Evolutionary conservation across 2,113 vertebrate genomes (phyloP).

Genomic region (Archilochus colubris): DNA sequence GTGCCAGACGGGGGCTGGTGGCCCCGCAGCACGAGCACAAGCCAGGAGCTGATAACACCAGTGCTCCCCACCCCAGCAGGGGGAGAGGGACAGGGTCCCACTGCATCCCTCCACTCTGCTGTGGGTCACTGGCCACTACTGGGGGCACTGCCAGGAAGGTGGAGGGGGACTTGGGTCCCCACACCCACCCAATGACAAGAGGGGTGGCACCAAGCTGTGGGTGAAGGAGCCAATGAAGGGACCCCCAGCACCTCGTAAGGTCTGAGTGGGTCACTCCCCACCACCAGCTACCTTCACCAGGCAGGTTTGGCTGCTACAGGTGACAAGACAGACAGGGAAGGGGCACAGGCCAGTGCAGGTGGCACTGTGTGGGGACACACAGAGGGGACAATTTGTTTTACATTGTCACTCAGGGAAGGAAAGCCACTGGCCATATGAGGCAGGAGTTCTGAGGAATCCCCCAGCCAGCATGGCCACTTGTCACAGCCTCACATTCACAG

Average conservation of each 20-base stretch:
- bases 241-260: fast-evolving
- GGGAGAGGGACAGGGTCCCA: not conserved
- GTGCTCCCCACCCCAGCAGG: not conserved
- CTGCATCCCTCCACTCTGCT: not conserved
- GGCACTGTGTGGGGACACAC: not conserved
- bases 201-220: not conserved
- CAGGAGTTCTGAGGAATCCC: not conserved
- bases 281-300: not conserved
- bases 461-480: not conserved
- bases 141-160: not conserved
- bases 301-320: not conserved
- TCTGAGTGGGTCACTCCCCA: not conserved
- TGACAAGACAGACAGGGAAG: not conserved
- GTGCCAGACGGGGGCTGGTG: not conserved
- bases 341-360: not conserved
- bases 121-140: not conserved
- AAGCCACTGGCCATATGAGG: not conserved
- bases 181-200: fast-evolving
- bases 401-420: not conserved
- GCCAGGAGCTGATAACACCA: not conserved
- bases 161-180: not conserved
- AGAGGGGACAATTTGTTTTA: not conserved
- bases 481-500: not conserved
- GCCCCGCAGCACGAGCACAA: not conserved
- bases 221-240: not conserved